Evolutionary conservation across 2,888 invertebrate genomes (phyloP).

Genomic region (Bellardia pandia): DNA sequence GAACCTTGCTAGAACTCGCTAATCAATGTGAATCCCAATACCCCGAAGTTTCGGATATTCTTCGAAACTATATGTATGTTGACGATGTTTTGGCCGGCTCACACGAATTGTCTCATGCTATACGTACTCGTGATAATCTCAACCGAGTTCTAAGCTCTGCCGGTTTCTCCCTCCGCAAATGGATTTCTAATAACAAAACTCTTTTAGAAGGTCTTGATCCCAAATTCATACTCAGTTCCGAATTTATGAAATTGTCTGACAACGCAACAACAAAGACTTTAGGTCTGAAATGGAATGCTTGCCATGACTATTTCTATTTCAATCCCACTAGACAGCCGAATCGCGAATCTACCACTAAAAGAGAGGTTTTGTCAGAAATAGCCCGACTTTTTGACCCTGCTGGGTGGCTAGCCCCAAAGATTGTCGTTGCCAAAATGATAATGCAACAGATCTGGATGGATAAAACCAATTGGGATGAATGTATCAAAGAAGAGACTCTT

Average conservation of each 20-base stretch:
- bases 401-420: too few species aligned
- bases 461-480: too few species aligned
- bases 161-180: constrained; percentile 5
- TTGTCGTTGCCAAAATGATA: too few species aligned
- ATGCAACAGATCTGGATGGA: too few species aligned
- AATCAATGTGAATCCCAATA: constrained; percentile 19
- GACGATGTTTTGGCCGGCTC: too few species aligned
- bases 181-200: constrained; percentile 7
- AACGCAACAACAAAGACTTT: constrained; percentile 2
- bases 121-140: background rate
- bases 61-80: background rate
- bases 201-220: background rate
- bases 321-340: too few species aligned
- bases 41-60: constrained; percentile 50
- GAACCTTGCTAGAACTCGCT: too few species aligned
- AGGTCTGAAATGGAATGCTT: constrained; percentile 16
- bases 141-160: constrained; percentile 22
- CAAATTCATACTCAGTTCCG: too few species aligned
- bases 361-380: background rate
- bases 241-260: too few species aligned
- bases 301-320: background rate
- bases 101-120: background rate
- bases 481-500: too few species aligned
- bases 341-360: too few species aligned
- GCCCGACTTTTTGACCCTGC: background rate